These are phyloP conservation scores for Cephus pulcher DNA, from an alignment of 2,888 invertebrate species.

Conservation along the genomic window DNA sequence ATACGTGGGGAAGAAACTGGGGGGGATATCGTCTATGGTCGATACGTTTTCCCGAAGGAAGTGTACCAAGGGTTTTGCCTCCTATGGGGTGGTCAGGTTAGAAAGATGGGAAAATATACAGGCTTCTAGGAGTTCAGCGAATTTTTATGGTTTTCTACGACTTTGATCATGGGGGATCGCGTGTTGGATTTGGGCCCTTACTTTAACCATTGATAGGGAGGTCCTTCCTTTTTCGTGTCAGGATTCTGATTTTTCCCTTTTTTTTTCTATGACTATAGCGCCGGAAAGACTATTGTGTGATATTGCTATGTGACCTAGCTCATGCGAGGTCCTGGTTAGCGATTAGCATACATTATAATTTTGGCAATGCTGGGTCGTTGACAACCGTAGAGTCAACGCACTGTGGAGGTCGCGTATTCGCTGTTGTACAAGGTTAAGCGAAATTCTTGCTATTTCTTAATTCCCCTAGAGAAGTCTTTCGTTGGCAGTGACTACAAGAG, in stretches of 20 bases:
- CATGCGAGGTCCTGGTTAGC: neutral
- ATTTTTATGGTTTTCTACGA: neutral
- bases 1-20: neutral
- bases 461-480: neutral
- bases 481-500: neutral
- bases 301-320: neutral
- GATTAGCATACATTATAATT: neutral
- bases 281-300: neutral
- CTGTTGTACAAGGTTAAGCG: neutral
- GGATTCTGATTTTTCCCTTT: neutral
- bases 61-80: neutral
- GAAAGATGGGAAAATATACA: neutral
- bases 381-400: neutral
- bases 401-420: neutral
- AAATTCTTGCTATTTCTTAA: neutral
- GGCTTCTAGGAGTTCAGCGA: neutral
- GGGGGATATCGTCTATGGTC: neutral
- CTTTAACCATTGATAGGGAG: neutral
- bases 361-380: conserved; percentile 5
- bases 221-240: neutral
- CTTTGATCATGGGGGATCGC: neutral
- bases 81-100: neutral
- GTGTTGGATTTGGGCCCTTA: neutral
- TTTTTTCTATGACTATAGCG: neutral
- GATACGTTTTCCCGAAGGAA: neutral